Evolutionary conservation across 2,888 invertebrate species (phyloP).

Genomic region (Meiosimyza platycephala): DNA sequence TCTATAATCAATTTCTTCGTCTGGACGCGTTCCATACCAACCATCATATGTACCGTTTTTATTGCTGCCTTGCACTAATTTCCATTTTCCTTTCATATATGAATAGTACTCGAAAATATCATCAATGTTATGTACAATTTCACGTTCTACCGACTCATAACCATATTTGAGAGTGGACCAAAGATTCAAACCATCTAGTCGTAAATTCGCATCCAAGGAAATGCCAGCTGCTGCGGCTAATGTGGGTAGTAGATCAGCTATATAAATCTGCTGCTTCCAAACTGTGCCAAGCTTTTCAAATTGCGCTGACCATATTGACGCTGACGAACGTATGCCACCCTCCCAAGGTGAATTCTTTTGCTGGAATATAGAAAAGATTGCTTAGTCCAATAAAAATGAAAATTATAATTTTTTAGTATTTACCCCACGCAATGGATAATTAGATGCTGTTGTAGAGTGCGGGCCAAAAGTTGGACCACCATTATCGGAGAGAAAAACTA

Average conservation of each 20-base stretch:
- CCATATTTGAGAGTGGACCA: constrained; percentile 74
- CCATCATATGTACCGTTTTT: constrained; percentile 50
- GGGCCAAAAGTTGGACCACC: constrained; percentile 81
- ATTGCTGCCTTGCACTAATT: constrained; percentile 62
- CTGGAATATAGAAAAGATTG: constrained; percentile 57
- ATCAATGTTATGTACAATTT: constrained; percentile 80
- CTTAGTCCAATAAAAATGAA: background rate
- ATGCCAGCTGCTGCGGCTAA: constrained; percentile 66
- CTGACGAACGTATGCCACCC: constrained; percentile 83
- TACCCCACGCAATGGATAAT: constrained; percentile 83
- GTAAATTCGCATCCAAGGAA: constrained; percentile 40
- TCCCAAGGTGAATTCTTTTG: constrained; percentile 86
- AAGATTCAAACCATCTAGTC: constrained; percentile 75
- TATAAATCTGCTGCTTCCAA: constrained; percentile 77
- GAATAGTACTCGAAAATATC: constrained; percentile 67
- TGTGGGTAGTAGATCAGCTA: constrained; percentile 87
- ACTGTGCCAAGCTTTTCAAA: constrained; percentile 70
- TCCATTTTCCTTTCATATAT: constrained; percentile 57
- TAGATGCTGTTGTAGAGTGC: constrained; percentile 79
- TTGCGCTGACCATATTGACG: constrained; percentile 79
- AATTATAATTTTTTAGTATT: constrained; percentile 47
- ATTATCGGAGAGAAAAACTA: constrained; percentile 90
- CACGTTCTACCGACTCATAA: constrained; percentile 67
- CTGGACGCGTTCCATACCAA: constrained; percentile 49
- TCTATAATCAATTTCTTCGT: constrained; percentile 49